Evolutionary conservation across 2,797 vertebrate genomes (phyloP).

Genomic region (Chanos chanos): DNA sequence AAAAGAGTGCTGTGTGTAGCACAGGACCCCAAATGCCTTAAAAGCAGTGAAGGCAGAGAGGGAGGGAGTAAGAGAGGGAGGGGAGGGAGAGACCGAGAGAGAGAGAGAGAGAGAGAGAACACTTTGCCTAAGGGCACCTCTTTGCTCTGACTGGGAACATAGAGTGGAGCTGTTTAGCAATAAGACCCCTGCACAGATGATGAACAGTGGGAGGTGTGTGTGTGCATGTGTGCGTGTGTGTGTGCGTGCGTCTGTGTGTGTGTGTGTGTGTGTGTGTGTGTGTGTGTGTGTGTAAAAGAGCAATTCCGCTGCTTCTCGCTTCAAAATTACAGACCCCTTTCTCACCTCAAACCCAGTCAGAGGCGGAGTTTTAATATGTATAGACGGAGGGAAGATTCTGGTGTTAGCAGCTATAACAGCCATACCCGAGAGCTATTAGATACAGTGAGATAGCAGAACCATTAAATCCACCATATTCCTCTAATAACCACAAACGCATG

Average conservation of each 20-base stretch:
- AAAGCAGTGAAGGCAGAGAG: not conserved
- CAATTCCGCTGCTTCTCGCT: not conserved
- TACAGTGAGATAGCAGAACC: no score
- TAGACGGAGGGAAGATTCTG: conserved; percentile 1
- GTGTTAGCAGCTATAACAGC: conserved; percentile 6
- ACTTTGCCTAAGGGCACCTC: conserved; percentile 40
- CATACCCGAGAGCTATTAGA: not conserved
- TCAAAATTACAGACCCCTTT: conserved; percentile 12
- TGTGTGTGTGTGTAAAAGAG: not conserved
- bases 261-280: not conserved
- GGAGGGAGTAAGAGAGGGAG: not conserved
- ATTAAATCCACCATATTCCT: no score
- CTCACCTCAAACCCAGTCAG: conserved; percentile 9
- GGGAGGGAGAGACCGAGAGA: not conserved
- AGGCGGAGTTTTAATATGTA: conserved; percentile 15
- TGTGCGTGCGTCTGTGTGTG: not conserved
- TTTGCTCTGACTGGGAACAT: conserved; percentile 17
- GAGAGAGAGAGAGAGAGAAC: conserved; percentile 1
- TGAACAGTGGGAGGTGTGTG: conserved; percentile 25
- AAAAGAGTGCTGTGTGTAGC: conserved; percentile 28
- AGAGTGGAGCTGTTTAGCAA: conserved; percentile 39
- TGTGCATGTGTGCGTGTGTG: not conserved
- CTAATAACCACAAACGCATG: no score
- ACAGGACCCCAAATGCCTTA: conserved; percentile 19
- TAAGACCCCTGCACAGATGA: conserved; percentile 33